Base-by-base conservation (phyloP, 2,797 vertebrate species). In the Melanotaenia pygmaea region DNA sequence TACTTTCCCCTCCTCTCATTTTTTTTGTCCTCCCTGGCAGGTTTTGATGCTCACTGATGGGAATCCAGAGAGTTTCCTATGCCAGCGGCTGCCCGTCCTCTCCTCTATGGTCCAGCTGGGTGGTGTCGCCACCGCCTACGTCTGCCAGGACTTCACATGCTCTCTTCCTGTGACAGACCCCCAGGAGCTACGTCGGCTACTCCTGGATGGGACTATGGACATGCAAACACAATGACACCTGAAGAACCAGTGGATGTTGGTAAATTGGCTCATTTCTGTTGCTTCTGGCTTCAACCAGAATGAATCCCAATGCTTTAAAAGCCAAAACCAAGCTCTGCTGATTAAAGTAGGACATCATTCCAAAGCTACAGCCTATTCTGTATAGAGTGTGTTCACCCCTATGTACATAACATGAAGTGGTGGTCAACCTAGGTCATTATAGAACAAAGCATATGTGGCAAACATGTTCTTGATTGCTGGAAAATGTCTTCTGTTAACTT, bases 141-240 rank as follows among this genome's bases (percentile, higher is more conserved):
- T 97, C 72, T 98, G 95, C 90, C 95, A 96, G 91, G 95, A 96
- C 90, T 96, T 96, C 20, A 63, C 94, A 60, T 99, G 96, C 72
- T 95, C 96, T 1, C 91, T 97, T 79, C 97, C 97, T 0, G 76
- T 98, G 90, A 96, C 95, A 0, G 95, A 96, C 8, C 91, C 95
- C 24, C 91, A 93, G 70, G 96, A 97, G 37, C 92, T 99, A n/a
- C 93, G 90, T 20, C 92, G 88, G 60, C 88, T 95, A 18, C 94
- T 99, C 64, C 89, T 94, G 76, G 89, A 92, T 0, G 94, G 67
- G 5, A 54, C 12, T 22, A 2, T 18, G 0, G 72, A 70, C 2
- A 22, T 1, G 2, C 51, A 22, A 47, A 11, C 65, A 10, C 38
- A 77, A 12, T 81, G 53, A 85, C 13, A 11, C 28, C 45, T 16